These are phyloP conservation scores for Eremobia ochroleuca DNA, from an alignment of 2,888 invertebrate genomes.

Conservation along the genomic window DNA sequence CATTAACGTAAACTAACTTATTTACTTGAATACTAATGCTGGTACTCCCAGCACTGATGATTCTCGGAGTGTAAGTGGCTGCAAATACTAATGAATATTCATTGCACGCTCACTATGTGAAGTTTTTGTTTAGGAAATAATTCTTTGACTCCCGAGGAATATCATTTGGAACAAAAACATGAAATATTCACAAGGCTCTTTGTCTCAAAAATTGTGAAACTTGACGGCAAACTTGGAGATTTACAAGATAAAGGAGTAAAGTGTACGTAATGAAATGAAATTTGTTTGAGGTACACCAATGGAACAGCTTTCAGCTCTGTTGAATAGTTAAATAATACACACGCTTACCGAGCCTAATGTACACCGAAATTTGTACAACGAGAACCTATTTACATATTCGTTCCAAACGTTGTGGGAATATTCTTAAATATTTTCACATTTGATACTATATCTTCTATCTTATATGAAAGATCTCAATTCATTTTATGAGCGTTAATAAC, in stretches of 20 bases:
- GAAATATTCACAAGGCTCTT: conserved; percentile 86
- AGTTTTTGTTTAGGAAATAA: conserved; percentile 81
- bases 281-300: conserved; percentile 67
- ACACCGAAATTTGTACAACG: conserved; percentile 49
- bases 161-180: conserved; percentile 81
- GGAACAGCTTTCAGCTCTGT: conserved; percentile 49
- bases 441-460: conserved; percentile 28
- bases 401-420: conserved; percentile 49
- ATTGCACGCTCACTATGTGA: conserved; percentile 68
- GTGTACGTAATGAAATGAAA: conserved; percentile 76
- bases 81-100: conserved; percentile 80
- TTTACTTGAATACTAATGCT: conserved; percentile 43
- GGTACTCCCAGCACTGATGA: conserved; percentile 59
- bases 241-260: conserved; percentile 84
- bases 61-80: conserved; percentile 64
- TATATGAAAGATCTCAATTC: conserved; percentile 17
- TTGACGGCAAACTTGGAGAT: conserved; percentile 81
- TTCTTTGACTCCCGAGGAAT: conserved; percentile 78
- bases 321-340: conserved; percentile 60
- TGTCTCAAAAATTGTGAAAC: conserved; percentile 84
- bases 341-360: conserved; percentile 44
- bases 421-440: conserved; percentile 39
- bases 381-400: conserved; percentile 47
- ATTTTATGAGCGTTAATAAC: conserved; percentile 23
- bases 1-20: conserved; percentile 35